These are phyloP conservation scores for Autographa pulchrina DNA, from an alignment of 2,888 invertebrate genomes.

Conservation along the genomic window DNA sequence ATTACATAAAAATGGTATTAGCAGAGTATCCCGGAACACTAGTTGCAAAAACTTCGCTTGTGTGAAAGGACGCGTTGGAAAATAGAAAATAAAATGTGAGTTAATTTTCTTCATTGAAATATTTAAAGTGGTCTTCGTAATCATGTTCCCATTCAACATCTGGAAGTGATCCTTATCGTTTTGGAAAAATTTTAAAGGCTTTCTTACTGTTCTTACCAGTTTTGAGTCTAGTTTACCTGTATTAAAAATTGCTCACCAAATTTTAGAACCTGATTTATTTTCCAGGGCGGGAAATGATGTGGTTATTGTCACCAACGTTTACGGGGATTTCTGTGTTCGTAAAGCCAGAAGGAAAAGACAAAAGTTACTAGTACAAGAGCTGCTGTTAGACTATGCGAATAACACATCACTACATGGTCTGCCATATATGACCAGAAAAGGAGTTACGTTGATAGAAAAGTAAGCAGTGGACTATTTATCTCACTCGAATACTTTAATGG, in stretches of 20 bases:
- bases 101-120: not conserved
- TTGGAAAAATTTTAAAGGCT: no score
- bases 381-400: slow-evolving; percentile 66
- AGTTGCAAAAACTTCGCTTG: slow-evolving; percentile 34
- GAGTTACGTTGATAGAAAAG: slow-evolving; percentile 65
- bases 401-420: slow-evolving; percentile 72
- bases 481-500: not conserved
- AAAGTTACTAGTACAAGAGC: slow-evolving; percentile 59
- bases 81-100: slow-evolving; percentile 39
- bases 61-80: slow-evolving; percentile 31
- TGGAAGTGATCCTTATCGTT: not conserved
- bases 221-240: no score
- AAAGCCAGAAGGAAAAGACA: slow-evolving; percentile 66
- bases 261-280: not conserved
- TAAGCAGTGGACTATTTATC: slow-evolving; percentile 42
- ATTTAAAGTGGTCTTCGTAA: not conserved
- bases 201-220: no score
- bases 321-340: slow-evolving; percentile 60
- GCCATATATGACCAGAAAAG: slow-evolving; percentile 64
- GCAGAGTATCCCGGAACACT: slow-evolving; percentile 14
- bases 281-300: slow-evolving; percentile 29
- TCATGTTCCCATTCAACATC: not conserved
- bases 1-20: slow-evolving; percentile 41
- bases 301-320: slow-evolving; percentile 49
- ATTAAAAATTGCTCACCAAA: not conserved